Evolutionary conservation across 2,797 vertebrate genomes (phyloP), one percentile per base, ranked within the genome.

Genomic region (Amblyraja radiata): DNA sequence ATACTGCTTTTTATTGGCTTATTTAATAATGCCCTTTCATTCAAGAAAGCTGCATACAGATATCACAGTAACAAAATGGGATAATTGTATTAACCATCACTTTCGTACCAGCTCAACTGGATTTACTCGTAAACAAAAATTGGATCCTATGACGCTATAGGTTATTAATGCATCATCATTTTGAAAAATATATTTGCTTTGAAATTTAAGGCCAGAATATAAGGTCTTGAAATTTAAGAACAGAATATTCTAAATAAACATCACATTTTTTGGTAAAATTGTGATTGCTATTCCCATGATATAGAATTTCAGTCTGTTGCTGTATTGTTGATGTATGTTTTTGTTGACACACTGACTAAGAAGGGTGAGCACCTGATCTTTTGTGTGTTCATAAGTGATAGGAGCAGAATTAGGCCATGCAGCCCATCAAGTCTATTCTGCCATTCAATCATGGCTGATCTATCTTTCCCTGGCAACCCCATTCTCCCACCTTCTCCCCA

Each of bases 1-100:
- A 14, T 54, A 0, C 90, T 54, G 71, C 39, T 74, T 92, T 74
- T 92, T 58, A 92, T 76, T 92, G 90, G 90, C 68, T 92, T n/a
- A 58, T 54, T 76, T 74, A 13, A 54, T 88, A 68, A 88, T 54
- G 71, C 28, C 71, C 23, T 76, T 92, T 74, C 68, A 76, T 92
- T 92, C 90, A 92, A 92, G 10, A 76, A 39, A 46, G 36, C 68
- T 54, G 71, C 71, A 74, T 28, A 25, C 39, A 46, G 36, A 91
- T 91, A 74, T 74, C 13, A 23, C 46, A 58, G 71, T 54, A 76
- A 54, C 46, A 25, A 92, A 76, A 58, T 76, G 36, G 90, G 90
- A 74, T 54, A 76, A 92, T 92, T 92, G 39, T 92, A n/a, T 11
- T 71, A 21, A 13, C 63, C n/a, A 68, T 90, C n/a, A 88, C 58